Base-by-base conservation (phyloP, 1,140 invertebrate species). In the Globodera ellingtonae region DNA sequence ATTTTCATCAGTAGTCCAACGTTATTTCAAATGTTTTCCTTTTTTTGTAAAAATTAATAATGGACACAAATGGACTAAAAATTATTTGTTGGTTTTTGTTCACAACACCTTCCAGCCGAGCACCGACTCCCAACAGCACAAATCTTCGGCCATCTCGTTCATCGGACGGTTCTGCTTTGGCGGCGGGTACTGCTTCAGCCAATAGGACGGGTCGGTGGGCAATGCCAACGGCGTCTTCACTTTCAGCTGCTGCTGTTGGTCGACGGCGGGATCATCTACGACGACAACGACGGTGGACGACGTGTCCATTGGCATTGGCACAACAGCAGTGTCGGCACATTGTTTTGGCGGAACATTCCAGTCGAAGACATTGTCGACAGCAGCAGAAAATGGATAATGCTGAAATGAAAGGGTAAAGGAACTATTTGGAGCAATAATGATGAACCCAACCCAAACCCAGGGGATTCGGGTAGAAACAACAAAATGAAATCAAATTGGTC, bases 71-170 rank as follows among this genome's bases (percentile, higher is more conserved):
- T 65, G 13, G 1, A 13, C 3, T 3, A 65, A 15, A 15, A 21
- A 65, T 65, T 65, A 3, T 65, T 24, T 65, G 13, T 65, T 65
- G 13, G 59, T 13, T 15, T 21, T 65, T 13, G 13, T 21, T 6
- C 24, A 9, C 7, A 35, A 6, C 67, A 70, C 67, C 67, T 70
- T 70, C 67, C 67, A 70, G 6, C 67, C 67, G 0, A 70, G 67
- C 67, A 70, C 67, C 6, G 67, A 70, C 21, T 70, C 67, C 67
- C 67, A 70, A 21, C 67, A 44, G 67, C 24, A 44, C 67, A 70
- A 47, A 47, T 70, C 67, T 9, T 18, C 67, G 21, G 67, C 67
- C 67, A 70, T 70, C 24, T 70, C 67, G 18, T 70, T 70, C 67
- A 70, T 70, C 24, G 67, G 67, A 47, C 67, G 67, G 9, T 35